A percentile compares a stretch with the other conserved stretches of the same genome.
These are phyloP conservation scores for Meghimatium bilineatum DNA, from an alignment of 2,888 invertebrate genomes.

Conservation along the genomic window DNA sequence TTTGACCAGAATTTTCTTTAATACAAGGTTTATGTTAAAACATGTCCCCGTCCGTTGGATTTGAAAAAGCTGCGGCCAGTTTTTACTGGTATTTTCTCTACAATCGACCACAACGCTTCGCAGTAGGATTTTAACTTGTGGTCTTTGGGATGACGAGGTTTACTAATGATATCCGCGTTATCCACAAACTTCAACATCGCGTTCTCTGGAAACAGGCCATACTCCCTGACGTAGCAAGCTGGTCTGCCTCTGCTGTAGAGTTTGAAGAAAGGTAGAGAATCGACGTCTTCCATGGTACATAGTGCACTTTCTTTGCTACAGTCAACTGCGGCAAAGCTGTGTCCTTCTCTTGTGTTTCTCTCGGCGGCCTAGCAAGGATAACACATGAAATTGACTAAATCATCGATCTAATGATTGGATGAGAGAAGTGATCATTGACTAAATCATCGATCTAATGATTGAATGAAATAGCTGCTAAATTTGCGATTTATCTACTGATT, in stretches of 20 bases:
- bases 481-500: too few relatives aligned
- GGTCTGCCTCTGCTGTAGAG: neutral
- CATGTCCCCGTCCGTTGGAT: too few relatives aligned
- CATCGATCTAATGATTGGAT: neutral
- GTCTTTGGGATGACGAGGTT: neutral
- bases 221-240: neutral
- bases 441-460: too few relatives aligned
- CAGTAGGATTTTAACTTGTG: neutral
- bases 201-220: neutral
- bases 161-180: neutral
- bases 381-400: neutral
- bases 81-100: neutral
- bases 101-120: neutral
- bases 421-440: too few relatives aligned
- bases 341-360: neutral
- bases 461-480: too few relatives aligned
- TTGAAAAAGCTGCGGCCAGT: neutral
- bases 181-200: conserved; percentile 1
- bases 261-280: neutral
- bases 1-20: too few relatives aligned
- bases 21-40: too few relatives aligned
- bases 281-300: neutral
- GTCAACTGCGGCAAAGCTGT: neutral
- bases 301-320: neutral
- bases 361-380: neutral